Evolutionary conservation across 2,888 invertebrate species (phyloP), one percentile per base, ranked within the genome.

Genomic region (Tenthredo notha): DNA sequence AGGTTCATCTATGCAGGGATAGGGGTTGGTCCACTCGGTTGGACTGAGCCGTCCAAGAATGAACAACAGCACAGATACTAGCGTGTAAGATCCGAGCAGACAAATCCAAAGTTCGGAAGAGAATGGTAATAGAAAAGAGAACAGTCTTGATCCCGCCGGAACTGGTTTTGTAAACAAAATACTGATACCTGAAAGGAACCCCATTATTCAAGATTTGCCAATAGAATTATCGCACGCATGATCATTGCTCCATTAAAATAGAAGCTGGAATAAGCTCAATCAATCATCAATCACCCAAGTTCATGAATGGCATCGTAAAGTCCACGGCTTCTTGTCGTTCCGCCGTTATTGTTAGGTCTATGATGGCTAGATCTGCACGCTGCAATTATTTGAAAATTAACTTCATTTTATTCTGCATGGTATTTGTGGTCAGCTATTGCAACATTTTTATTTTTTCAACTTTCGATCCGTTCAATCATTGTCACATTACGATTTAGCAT

Each of bases 271-370:
- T 72, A 3, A n/a, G n/a, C 1, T 25, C 1, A 37, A 40, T 37
- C 3, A 7, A n/a, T 70, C n/a, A 37, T 25, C 29, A 75, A 92
- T 94, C 92, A 94, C 98, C 98, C 87, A 99, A 94, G 89, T 98
- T 98, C 98, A 99, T 99, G 94, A 99, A 99, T 0, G 99, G 99
- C 94, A 98, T 98, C 5, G 93, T 93, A 91, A 96, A 96, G 92
- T 96, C 96, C 18, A 96, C 95, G 67, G 95, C 96, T 91, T 97
- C 96, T 92, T 98, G 98, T 92, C 99, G 96, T 93, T 98, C 98
- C 93, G 98, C 99, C 33, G 98, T 99, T 89, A 99, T 99, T 43
- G 99, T 99, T 85, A 99, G 95, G 94, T 99, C 99, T 12, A 98
- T 99, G 78, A 99, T 98, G 0, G 99, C 99, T 88, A 99, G 95